Conservation (phyloP, 2,888 invertebrate species). For the Lypha dubia region DNA sequence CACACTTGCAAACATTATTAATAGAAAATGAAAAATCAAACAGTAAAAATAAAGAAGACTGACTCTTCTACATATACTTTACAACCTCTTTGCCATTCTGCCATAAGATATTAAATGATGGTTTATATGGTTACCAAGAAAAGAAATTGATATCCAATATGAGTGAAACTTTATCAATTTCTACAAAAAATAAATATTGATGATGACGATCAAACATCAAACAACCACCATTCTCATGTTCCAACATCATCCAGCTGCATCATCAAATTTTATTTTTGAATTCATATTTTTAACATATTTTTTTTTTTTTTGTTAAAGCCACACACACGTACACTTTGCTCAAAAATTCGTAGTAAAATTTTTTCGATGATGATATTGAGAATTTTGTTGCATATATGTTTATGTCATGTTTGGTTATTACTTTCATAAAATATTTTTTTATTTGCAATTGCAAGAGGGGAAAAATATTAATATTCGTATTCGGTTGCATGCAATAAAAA, state of each 20-base stretch:
- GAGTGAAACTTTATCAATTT: constrained; percentile 66
- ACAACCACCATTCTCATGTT: constrained; percentile 2
- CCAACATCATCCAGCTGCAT: not conserved
- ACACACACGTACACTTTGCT: not conserved
- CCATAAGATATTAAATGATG: constrained; percentile 10
- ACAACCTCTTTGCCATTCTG: not conserved
- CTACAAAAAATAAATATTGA: constrained; percentile 42
- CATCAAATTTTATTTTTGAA: constrained; percentile 37
- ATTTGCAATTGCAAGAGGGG: not conserved
- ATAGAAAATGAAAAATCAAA: constrained; percentile 36
- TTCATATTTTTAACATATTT: not conserved
- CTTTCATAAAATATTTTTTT: constrained; percentile 44
- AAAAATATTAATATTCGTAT: constrained; percentile 23
- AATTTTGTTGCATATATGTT: constrained; percentile 69
- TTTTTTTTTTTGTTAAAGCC: not conserved
- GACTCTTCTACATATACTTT: not conserved
- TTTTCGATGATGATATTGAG: constrained; percentile 47
- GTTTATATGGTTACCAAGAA: constrained; percentile 60
- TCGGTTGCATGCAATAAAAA: constrained; percentile 3
- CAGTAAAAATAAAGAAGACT: not conserved
- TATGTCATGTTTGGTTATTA: constrained; percentile 68
- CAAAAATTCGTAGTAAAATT: constrained; percentile 17
- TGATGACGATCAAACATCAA: constrained; percentile 17
- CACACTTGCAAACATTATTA: constrained; percentile 17
- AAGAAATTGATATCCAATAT: constrained; percentile 68